phyloP scores from a whole-genome alignment of 2,797 vertebrate species.

The Platalea minor region DNA sequence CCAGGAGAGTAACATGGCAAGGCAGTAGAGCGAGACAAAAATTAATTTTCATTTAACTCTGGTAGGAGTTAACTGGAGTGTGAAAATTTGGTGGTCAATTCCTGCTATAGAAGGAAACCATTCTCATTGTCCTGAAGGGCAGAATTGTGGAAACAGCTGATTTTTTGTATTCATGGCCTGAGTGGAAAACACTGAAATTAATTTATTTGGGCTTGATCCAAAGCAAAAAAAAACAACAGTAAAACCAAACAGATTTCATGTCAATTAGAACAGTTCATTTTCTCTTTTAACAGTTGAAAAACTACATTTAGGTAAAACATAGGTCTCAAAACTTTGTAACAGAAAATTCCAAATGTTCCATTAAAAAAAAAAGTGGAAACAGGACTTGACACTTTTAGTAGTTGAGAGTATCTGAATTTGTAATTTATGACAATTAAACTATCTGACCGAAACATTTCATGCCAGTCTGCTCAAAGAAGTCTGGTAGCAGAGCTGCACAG shows the following conservation, averaged over 20 bases:
- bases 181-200: neutral
- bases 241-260: neutral
- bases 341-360: neutral
- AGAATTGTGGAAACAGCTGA: neutral
- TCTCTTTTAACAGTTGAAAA: neutral
- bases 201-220: neutral
- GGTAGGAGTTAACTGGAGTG: neutral
- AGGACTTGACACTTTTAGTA: neutral
- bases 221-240: neutral
- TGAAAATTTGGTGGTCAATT: neutral
- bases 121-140: neutral
- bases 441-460: neutral
- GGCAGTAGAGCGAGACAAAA: neutral
- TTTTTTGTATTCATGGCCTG: neutral
- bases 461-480: neutral
- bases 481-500: neutral
- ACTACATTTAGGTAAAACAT: neutral
- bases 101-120: neutral
- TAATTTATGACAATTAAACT: neutral
- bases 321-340: neutral
- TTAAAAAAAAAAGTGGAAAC: neutral
- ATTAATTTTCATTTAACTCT: slow-evolving; percentile 26
- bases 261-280: neutral
- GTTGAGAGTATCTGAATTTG: neutral
- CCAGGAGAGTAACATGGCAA: neutral